phyloP scores from a whole-genome alignment of 2,113 vertebrate species.

The Perca flavescens region DNA sequence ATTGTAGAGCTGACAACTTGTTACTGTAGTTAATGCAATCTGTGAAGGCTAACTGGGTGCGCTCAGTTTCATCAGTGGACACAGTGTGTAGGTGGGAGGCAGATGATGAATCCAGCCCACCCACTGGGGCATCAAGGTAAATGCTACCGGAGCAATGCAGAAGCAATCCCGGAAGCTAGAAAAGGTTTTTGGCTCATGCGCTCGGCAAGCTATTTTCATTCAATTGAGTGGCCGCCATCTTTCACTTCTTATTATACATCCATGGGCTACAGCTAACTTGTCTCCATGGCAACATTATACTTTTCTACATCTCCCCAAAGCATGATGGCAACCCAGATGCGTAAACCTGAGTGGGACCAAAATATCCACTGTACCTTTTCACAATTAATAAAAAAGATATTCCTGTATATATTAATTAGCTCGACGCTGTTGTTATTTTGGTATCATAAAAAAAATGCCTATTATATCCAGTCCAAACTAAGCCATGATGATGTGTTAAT shows the following conservation, averaged over 20 bases:
- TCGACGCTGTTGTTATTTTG: neutral
- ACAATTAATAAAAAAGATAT: neutral
- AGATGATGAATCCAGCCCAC: neutral
- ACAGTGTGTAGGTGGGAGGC: neutral
- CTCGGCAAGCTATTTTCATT: neutral
- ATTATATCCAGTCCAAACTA: neutral
- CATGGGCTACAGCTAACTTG: neutral
- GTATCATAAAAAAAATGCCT: neutral
- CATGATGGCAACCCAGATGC: neutral
- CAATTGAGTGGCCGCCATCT: neutral
- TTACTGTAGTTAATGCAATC: constrained; percentile 24
- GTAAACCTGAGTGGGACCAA: too few relatives aligned
- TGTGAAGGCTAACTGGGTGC: neutral
- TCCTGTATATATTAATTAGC: neutral
- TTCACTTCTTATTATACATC: neutral
- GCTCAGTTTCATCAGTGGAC: constrained; percentile 1
- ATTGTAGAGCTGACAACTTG: constrained; percentile 25
- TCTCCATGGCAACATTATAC: neutral
- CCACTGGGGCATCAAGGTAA: neutral
- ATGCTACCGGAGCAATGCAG: neutral
- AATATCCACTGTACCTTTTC: neutral
- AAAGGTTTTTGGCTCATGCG: neutral
- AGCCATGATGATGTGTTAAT: neutral
- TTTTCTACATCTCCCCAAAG: neutral
- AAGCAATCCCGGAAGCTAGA: neutral